These are phyloP conservation scores for Rhyzopertha dominica DNA, from an alignment of 1,140 invertebrate species.

Conservation along the genomic window DNA sequence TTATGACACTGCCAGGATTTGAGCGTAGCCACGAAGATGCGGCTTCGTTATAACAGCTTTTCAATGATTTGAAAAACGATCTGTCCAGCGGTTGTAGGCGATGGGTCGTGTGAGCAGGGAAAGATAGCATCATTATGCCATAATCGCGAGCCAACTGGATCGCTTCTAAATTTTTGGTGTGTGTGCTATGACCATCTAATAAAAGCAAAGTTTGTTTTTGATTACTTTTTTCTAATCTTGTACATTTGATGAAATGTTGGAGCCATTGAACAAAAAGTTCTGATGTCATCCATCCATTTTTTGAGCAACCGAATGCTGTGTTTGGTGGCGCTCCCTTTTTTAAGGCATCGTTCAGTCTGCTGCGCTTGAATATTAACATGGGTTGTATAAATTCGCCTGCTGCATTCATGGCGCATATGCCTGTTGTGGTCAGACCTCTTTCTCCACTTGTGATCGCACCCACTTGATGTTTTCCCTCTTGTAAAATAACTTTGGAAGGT, in stretches of 20 bases:
- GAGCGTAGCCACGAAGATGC: conserved; percentile 24
- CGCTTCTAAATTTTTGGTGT: conserved; percentile 27
- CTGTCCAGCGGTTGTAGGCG: conserved; percentile 43
- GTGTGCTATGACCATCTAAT: conserved; percentile 43
- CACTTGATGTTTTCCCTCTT: conserved; percentile 6
- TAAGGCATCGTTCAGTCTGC: conserved; percentile 6
- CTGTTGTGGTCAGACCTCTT: conserved; percentile 11
- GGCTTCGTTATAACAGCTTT: conserved; percentile 32
- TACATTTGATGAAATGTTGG: conserved; percentile 21
- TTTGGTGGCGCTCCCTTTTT: conserved; percentile 10
- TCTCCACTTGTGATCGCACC: conserved; percentile 10
- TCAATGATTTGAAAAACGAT: conserved; percentile 40
- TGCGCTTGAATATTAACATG: conserved; percentile 14
- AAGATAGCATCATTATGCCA: conserved; percentile 35
- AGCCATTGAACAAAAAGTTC: conserved; percentile 18
- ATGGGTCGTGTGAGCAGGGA: conserved; percentile 29
- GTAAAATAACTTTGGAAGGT: too few species aligned
- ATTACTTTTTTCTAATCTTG: conserved; percentile 19
- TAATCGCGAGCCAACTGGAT: conserved; percentile 32
- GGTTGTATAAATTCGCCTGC: conserved; percentile 16
- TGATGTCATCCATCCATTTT: conserved; percentile 17
- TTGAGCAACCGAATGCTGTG: conserved; percentile 15
- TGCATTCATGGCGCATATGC: conserved; percentile 8
- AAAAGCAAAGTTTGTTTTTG: conserved; percentile 35
- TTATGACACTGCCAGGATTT: conserved; percentile 28